Evolutionary conservation across 2,113 vertebrate species (phyloP).

Genomic region (Urocolius indicus): DNA sequence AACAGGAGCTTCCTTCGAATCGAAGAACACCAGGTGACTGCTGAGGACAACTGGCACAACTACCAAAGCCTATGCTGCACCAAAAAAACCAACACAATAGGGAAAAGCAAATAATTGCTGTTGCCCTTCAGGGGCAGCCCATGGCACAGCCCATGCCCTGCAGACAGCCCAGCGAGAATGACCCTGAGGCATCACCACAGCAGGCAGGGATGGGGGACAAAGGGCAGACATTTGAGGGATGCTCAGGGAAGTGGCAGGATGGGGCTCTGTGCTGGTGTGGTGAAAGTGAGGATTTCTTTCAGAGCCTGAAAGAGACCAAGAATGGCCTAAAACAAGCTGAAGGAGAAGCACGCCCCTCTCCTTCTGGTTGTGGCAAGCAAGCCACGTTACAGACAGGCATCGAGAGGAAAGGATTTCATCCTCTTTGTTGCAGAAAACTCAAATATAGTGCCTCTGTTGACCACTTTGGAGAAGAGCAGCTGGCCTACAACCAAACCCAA

Average conservation of each 20-base stretch:
- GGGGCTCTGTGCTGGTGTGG: not conserved
- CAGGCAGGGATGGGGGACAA: not conserved
- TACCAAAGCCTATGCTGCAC: not conserved
- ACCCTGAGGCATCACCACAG: not conserved
- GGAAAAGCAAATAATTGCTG: not conserved
- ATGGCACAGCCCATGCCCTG: not conserved
- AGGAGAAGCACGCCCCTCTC: not conserved
- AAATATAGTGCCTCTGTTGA: not conserved
- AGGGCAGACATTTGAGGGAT: not conserved
- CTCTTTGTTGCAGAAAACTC: not conserved
- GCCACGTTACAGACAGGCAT: not conserved
- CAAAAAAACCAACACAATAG: not conserved
- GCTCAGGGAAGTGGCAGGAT: not conserved
- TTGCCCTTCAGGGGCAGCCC: not conserved
- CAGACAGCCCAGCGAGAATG: not conserved
- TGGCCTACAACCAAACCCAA: not conserved
- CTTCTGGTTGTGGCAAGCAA: not conserved
- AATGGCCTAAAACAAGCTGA: not conserved
- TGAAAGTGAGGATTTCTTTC: not conserved
- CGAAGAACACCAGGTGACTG: not conserved
- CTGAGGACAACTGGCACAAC: not conserved
- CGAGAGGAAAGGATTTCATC: not conserved
- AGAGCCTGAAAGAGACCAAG: not conserved
- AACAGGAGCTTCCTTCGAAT: not conserved
- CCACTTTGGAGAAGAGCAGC: not conserved